These are phyloP conservation scores for Platerodrilus igneus DNA, from an alignment of 2,888 invertebrate species.

Conservation along the genomic window DNA sequence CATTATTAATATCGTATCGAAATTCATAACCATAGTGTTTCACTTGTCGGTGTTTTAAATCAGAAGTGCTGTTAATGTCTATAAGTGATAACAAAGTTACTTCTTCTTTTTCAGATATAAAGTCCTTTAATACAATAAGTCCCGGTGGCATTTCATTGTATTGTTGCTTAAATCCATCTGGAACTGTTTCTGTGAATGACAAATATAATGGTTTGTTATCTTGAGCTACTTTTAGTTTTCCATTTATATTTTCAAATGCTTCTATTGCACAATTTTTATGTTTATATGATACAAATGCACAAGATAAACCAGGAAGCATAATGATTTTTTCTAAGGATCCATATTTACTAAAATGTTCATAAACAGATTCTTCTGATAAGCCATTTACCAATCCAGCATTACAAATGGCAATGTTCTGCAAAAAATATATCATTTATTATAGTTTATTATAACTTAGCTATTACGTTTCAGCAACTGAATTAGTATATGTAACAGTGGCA, in stretches of 20 bases:
- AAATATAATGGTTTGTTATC: constrained; percentile 62
- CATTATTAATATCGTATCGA: constrained; percentile 79
- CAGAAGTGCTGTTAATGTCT: constrained; percentile 36
- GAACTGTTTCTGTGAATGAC: constrained; percentile 53
- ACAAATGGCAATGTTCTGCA: constrained; percentile 69
- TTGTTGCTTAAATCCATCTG: constrained; percentile 18
- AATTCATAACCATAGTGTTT: constrained; percentile 92
- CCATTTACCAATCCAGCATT: constrained; percentile 85
- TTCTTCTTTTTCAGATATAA: constrained; percentile 70
- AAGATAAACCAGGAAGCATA: constrained; percentile 75
- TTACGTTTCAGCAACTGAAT: no score
- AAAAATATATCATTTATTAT: neutral
- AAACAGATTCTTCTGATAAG: constrained; percentile 60
- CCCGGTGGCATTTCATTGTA: constrained; percentile 56
- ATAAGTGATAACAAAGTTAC: constrained; percentile 50
- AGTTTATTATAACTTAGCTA: no score
- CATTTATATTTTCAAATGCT: constrained; percentile 60
- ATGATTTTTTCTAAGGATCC: constrained; percentile 58
- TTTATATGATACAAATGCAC: constrained; percentile 67
- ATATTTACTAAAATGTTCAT: constrained; percentile 51
- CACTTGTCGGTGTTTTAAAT: constrained; percentile 77
- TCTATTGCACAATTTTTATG: constrained; percentile 50
- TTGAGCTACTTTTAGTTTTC: constrained; percentile 54
- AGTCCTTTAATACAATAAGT: constrained; percentile 63
- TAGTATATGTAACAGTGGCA: no score